Base-by-base conservation (phyloP, 2,797 vertebrate genomes). In the Lepidocolaptes lacrymiger region DNA sequence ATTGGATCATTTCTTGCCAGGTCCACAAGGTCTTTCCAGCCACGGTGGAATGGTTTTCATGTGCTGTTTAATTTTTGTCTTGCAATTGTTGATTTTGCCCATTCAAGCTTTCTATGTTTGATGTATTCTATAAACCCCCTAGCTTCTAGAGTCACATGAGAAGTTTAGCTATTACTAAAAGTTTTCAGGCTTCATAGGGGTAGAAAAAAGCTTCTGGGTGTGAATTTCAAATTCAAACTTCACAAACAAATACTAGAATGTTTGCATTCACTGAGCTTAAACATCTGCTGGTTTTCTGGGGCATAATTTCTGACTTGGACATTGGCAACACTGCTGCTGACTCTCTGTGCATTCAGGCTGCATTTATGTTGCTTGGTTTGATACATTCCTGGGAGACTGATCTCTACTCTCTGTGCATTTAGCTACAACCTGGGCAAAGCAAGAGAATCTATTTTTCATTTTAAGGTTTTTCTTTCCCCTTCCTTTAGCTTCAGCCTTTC, bases 351-450 rank as follows among this genome's bases (percentile, higher is more conserved):
- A 88, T 44, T 87, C 61, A 85, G 44, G 44, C 43, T 95, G 73
- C 61, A 41, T 80, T 92, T 89, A 14, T 59, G 28, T 85, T 69
- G 21, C 92, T 91, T 84, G 63, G 66, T 85, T 93, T 94, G 93
- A 78, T 81, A 41, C 61, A 66, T 44, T 91, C 86, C 73, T 82
- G 76, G 12, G 81, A 89, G 63, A 72, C 21, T 76, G 87, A 46
- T 28, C 90, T 88, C 52, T 58, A 49, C 58, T 73, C 61, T 55
- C 61, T 80, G 39, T 75, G 56, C 55, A 41, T 86, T 93, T 88
- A 79, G 37, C 32, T 76, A 37, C 41, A 84, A 61, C 46, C n/a
- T 37, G 36, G 51, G 36, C 19, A 93, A 87, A 78, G 36, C 61
- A 88, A 76, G 19, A 76, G 9, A 73, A 24, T 56, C n/a, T 87